A percentile compares a stretch with the other conserved stretches of the same genome.
Conservation (phyloP, 37 sponge, comb jelly and placozoan genomes). For the Spongia lamella region DNA sequence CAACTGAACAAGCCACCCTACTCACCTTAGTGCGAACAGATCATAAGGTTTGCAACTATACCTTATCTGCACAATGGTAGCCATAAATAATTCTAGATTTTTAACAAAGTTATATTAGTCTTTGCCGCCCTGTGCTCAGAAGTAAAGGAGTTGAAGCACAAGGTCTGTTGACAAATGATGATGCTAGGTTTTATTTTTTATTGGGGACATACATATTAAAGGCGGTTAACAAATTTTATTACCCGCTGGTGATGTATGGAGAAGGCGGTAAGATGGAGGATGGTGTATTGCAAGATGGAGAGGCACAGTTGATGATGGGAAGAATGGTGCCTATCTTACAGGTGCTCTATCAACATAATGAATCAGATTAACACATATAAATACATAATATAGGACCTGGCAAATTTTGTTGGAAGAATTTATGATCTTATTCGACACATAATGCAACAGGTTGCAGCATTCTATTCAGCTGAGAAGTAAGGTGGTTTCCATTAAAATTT, state of each 20-base stretch:
- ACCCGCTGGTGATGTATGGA: conserved; percentile 86
- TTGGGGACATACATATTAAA: neutral
- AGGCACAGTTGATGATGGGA: conserved; percentile 93
- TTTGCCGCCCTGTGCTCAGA: conserved; percentile 94
- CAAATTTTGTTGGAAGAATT: conserved; percentile 79
- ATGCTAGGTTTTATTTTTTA: neutral
- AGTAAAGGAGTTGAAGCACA: conserved; percentile 65
- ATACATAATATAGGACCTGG: conserved; percentile 61
- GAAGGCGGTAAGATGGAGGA: conserved; percentile 74
- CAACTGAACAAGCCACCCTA: conserved; percentile 80
- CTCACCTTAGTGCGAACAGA: conserved; percentile 85
- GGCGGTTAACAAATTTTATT: conserved; percentile 78
- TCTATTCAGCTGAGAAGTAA: conserved; percentile 47
- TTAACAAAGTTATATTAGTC: conserved; percentile 92
- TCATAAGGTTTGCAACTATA: conserved; percentile 60
- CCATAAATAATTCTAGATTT: conserved; percentile 38
- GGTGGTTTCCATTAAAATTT: neutral
- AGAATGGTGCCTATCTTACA: conserved; percentile 79
- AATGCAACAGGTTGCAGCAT: conserved; percentile 72
- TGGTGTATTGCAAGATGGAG: conserved; percentile 70
- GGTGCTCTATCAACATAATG: conserved; percentile 17
- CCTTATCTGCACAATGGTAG: too few species aligned
- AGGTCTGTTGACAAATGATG: conserved; percentile 43
- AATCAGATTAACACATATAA: neutral
- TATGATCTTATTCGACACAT: conserved; percentile 71